Base-by-base conservation (phyloP, 2,797 vertebrate genomes). In the Acrocephalus scirpaceus region DNA sequence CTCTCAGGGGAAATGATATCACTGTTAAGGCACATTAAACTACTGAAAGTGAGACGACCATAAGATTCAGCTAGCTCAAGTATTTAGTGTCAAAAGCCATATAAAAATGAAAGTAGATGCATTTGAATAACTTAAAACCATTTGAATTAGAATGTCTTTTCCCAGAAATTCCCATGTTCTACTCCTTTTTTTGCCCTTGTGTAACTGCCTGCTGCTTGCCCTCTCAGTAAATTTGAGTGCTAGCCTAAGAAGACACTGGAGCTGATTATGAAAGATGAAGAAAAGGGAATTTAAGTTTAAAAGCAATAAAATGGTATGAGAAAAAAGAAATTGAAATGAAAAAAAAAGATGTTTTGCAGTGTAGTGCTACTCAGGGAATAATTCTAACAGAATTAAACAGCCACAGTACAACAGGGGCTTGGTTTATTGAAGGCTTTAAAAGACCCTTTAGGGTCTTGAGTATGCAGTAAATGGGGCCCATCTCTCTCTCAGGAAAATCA, bases 301-400 rank as follows among this genome's bases (percentile, higher is more conserved):
- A 91, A 92, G 58, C 78, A 91, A 81, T 94, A 92, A 93, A 93
- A 86, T 56, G 13, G 18, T 84, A 90, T 80, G 70, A 92, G 93
- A 86, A 86, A 87, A 92, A 95, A 93, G 10, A 91, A 83, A 92
- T 58, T 61, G 47, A 92, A 95, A 75, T 69, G 1, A 75, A 78
- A 89, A 86, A 45, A 75, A 44, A 79, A 5, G 32, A 64, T 26
- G 27, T 83, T 95, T 93, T 86, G 30, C 61, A 83, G 42, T 66
- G 47, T 70, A 94, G 57, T 88, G 56, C 30, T 93, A 56, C 29
- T 88, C 16, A 13, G 92, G 78, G 84, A 93, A 88, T 81, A 96
- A 93, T 96, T 94, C 58, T 45, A 83, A 70, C 15, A 57, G 72
- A 93, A 93, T 92, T 93, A 88, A 86, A 92, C 47, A 83, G 62